A percentile compares a stretch with the other conserved stretches of the same genome.
Conservation (phyloP, 2,113 vertebrate species). For the Hippocampus comes region DNA sequence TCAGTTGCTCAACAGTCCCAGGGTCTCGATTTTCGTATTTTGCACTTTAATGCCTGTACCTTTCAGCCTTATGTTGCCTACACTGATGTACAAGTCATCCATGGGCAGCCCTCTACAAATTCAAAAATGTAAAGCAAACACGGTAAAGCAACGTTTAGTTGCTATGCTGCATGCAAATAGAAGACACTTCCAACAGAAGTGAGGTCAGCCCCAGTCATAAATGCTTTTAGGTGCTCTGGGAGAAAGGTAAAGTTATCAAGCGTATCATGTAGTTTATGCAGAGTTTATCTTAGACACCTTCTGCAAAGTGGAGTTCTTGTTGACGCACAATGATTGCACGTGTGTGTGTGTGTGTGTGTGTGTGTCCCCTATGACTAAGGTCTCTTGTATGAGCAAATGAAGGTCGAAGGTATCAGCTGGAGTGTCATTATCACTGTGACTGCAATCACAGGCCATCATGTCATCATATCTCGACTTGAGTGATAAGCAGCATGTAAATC, state of each 20-base stretch:
- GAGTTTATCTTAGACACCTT: not conserved
- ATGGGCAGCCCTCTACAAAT: too few relatives aligned
- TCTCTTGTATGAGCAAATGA: conserved; percentile 26
- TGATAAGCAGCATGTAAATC: conserved; percentile 3
- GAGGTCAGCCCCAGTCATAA: too few relatives aligned
- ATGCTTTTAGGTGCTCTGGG: not conserved
- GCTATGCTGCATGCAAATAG: too few relatives aligned
- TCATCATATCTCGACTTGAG: not conserved
- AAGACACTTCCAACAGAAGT: too few relatives aligned
- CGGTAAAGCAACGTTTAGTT: too few relatives aligned
- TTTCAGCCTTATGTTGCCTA: too few relatives aligned
- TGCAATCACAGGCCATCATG: not conserved
- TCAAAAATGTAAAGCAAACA: too few relatives aligned
- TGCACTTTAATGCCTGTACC: too few relatives aligned
- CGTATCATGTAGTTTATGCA: not conserved
- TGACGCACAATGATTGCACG: not conserved
- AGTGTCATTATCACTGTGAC: not conserved
- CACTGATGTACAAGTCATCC: too few relatives aligned
- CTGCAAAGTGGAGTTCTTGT: not conserved
- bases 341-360: not conserved
- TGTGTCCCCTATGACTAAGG: conserved; percentile 32
- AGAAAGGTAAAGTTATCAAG: not conserved
- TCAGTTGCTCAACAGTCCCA: too few relatives aligned
- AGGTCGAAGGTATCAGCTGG: conserved; percentile 22
- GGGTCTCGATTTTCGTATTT: too few relatives aligned